Evolutionary conservation across 2,113 vertebrate species (phyloP).

Genomic region (Syngnathoides biaculeatus): DNA sequence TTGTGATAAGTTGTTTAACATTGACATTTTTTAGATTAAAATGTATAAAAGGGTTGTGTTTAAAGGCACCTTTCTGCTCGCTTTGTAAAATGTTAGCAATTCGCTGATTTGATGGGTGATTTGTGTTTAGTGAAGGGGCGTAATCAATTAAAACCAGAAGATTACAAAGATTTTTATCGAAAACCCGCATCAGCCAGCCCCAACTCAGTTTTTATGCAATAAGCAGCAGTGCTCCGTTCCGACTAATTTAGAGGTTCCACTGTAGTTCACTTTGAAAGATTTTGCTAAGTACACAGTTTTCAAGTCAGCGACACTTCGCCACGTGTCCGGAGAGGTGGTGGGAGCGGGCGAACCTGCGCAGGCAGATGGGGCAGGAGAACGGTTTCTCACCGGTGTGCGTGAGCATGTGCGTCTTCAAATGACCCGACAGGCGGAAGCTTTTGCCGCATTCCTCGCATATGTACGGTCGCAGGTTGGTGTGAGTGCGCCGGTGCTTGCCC

Average conservation of each 20-base stretch:
- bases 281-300: neutral
- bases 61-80: no score
- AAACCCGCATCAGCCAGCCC: no score
- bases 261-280: neutral
- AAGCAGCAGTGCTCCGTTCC: neutral
- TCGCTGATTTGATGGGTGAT: no score
- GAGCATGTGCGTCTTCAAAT: slow-evolving; percentile 72
- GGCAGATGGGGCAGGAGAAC: slow-evolving; percentile 64
- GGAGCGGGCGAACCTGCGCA: slow-evolving; percentile 67
- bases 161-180: no score
- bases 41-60: no score
- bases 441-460: slow-evolving; percentile 73
- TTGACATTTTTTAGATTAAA: no score
- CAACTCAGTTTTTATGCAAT: neutral
- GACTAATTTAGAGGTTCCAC: neutral
- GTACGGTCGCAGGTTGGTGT: slow-evolving; percentile 74
- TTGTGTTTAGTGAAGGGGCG: no score
- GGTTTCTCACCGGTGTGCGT: slow-evolving; percentile 77
- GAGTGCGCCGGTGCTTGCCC: slow-evolving; percentile 70
- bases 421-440: slow-evolving; percentile 68
- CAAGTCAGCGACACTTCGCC: slow-evolving; percentile 59
- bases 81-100: no score
- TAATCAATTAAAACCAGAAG: no score
- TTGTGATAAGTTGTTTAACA: no score
- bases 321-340: slow-evolving; percentile 67